Conservation (phyloP, 2,888 invertebrate genomes). For the Mesodorylaimus sp. region DNA sequence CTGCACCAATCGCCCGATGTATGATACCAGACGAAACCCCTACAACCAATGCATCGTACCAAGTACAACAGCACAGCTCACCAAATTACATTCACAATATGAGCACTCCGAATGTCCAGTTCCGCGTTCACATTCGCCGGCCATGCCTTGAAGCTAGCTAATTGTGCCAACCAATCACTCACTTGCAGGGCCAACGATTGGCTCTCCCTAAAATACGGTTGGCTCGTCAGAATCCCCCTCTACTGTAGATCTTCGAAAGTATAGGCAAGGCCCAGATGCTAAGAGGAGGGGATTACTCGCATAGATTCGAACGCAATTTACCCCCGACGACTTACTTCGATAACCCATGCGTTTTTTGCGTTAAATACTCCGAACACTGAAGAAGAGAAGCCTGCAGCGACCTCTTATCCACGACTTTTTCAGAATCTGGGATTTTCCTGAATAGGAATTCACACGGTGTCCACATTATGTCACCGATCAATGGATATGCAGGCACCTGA, state of each 20-base stretch:
- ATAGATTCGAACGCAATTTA: too few species aligned
- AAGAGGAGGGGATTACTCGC: too few species aligned
- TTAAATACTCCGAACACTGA: slow-evolving; percentile 32
- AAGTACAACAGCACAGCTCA: slow-evolving; percentile 46
- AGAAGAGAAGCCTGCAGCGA: slow-evolving; percentile 32
- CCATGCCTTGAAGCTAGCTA: background rate
- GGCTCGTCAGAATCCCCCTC: too few species aligned
- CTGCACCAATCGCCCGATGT: slow-evolving; percentile 40
- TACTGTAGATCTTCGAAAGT: too few species aligned
- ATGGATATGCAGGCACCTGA: slow-evolving; percentile 54
- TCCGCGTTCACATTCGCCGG: slow-evolving; percentile 35
- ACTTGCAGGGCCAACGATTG: slow-evolving; percentile 1
- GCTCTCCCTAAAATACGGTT: background rate
- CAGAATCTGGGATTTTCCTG: slow-evolving; percentile 42
- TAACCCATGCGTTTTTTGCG: slow-evolving; percentile 40
- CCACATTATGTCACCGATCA: slow-evolving; percentile 64
- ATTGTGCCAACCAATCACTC: background rate
- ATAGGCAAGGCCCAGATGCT: too few species aligned
- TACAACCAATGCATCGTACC: slow-evolving; percentile 39
- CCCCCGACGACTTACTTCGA: slow-evolving; percentile 32
- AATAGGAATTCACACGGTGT: slow-evolving; percentile 61
- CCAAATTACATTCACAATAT: too few species aligned
- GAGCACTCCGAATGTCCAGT: slow-evolving; percentile 37
- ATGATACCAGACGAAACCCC: slow-evolving; percentile 48
- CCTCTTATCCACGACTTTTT: slow-evolving; percentile 39